A percentile compares a stretch with the other conserved stretches of the same genome.
These are phyloP conservation scores for Oreotragus oreotragus DNA, from an alignment of 2,113 vertebrate genomes.

Conservation along the genomic window DNA sequence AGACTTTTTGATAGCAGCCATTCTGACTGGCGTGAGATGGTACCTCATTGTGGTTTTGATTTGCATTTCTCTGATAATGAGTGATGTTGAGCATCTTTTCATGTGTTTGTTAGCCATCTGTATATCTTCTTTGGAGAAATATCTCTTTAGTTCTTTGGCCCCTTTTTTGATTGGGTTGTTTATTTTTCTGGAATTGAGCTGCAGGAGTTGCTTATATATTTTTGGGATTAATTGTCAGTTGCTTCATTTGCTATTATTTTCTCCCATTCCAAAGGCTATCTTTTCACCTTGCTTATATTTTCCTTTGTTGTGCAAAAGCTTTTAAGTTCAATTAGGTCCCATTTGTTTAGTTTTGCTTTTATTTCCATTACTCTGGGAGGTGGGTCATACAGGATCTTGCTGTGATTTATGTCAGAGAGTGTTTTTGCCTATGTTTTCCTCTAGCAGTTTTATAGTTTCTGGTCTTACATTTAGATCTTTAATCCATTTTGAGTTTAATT, in stretches of 20 bases:
- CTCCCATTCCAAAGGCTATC: neutral
- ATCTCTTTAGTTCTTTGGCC: neutral
- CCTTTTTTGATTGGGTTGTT: neutral
- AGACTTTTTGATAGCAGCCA: neutral
- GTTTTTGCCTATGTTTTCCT: neutral
- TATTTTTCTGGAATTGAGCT: neutral
- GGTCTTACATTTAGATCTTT: neutral
- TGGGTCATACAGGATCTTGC: neutral
- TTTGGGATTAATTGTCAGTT: neutral
- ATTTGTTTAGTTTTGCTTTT: neutral
- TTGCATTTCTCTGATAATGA: neutral
- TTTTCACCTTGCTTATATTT: neutral
- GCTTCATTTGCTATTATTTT: neutral
- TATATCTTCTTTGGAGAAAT: neutral
- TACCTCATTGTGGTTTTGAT: neutral
- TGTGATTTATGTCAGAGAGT: neutral
- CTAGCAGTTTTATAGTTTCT: neutral
- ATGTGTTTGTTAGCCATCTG: neutral
- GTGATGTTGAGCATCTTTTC: neutral
- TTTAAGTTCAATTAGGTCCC: neutral
- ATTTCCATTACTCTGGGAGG: neutral
- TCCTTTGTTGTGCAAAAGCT: neutral
- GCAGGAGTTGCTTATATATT: neutral
- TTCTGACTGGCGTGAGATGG: neutral
- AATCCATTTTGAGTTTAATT: neutral